Evolutionary conservation across 1,140 invertebrate species (phyloP).

Genomic region (Drosophila insularis): DNA sequence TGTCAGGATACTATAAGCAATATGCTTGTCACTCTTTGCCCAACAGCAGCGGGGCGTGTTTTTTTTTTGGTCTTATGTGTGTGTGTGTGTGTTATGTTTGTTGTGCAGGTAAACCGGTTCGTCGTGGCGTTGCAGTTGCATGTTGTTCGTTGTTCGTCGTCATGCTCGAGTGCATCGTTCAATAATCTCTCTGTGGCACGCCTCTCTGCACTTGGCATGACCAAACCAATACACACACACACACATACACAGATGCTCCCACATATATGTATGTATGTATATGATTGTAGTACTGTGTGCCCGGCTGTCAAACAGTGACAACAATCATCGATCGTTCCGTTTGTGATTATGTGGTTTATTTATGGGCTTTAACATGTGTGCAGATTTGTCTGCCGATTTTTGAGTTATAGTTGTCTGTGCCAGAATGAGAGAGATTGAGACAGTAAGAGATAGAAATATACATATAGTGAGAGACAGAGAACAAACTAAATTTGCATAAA

Average conservation of each 20-base stretch:
- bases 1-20: slow-evolving; percentile 23
- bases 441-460: not conserved
- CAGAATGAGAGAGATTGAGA: slow-evolving; percentile 23
- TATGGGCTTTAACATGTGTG: slow-evolving; percentile 82
- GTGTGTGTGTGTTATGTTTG: slow-evolving; percentile 18
- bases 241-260: slow-evolving; percentile 20
- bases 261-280: not conserved
- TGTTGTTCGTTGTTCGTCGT: slow-evolving; percentile 58
- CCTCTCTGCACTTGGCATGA: slow-evolving; percentile 77
- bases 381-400: slow-evolving; percentile 82
- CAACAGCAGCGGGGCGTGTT: slow-evolving; percentile 64
- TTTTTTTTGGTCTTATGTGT: slow-evolving; percentile 47
- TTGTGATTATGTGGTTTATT: slow-evolving; percentile 83
- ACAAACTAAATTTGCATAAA: slow-evolving; percentile 73
- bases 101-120: slow-evolving; percentile 69
- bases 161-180: slow-evolving; percentile 79
- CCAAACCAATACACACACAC: slow-evolving; percentile 24
- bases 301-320: slow-evolving; percentile 81
- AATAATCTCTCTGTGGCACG: slow-evolving; percentile 77
- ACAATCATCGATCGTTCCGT: slow-evolving; percentile 83
- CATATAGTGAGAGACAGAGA: slow-evolving; percentile 15
- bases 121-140: slow-evolving; percentile 59
- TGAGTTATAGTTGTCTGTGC: slow-evolving; percentile 69
- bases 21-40: slow-evolving; percentile 73
- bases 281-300: slow-evolving; percentile 29